Percentiles rank a stretch among this genome's conserved stretches.
Evolutionary conservation across 2,797 vertebrate species (phyloP).

Genomic region (Gallinago stenura): DNA sequence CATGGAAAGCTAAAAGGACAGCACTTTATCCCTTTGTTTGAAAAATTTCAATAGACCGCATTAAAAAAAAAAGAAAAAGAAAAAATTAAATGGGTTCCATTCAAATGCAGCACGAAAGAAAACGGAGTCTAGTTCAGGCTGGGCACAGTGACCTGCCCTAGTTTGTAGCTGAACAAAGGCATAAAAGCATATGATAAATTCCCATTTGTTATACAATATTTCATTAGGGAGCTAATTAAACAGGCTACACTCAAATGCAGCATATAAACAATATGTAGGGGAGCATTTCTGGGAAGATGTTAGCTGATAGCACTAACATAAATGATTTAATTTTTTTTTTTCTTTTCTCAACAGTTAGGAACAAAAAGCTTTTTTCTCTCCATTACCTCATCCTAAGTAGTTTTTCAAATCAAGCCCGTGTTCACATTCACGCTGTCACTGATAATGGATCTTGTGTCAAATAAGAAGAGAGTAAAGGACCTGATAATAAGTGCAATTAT

Average conservation of each 20-base stretch:
- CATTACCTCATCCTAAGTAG: constrained; percentile 77
- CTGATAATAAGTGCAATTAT: constrained; percentile 82
- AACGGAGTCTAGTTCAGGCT: constrained; percentile 7
- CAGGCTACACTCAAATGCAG: constrained; percentile 38
- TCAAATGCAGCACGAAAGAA: constrained; percentile 15
- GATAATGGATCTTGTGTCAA: constrained; percentile 82
- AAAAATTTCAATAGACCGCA: constrained; percentile 16
- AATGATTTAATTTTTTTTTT: constrained; percentile 51
- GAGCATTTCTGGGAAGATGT: constrained; percentile 32
- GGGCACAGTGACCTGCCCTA: constrained; percentile 28
- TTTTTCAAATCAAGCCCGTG: constrained; percentile 74
- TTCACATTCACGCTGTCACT: constrained; percentile 77
- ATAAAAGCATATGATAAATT: constrained; percentile 58
- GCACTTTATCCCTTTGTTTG: constrained; percentile 32
- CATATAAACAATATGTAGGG: constrained; percentile 55
- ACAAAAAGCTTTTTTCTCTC: constrained; percentile 49
- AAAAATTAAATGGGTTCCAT: not conserved
- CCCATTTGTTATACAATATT: constrained; percentile 62
- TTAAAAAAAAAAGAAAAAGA: not conserved
- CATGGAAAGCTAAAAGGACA: constrained; percentile 25
- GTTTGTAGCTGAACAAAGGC: constrained; percentile 56
- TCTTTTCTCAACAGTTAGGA: constrained; percentile 43
- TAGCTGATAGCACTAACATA: constrained; percentile 28
- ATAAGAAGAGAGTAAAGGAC: constrained; percentile 78
- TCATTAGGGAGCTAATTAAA: constrained; percentile 71